Base-by-base conservation (phyloP, 2,797 vertebrate species). In the Phaenicophaeus curvirostris region DNA sequence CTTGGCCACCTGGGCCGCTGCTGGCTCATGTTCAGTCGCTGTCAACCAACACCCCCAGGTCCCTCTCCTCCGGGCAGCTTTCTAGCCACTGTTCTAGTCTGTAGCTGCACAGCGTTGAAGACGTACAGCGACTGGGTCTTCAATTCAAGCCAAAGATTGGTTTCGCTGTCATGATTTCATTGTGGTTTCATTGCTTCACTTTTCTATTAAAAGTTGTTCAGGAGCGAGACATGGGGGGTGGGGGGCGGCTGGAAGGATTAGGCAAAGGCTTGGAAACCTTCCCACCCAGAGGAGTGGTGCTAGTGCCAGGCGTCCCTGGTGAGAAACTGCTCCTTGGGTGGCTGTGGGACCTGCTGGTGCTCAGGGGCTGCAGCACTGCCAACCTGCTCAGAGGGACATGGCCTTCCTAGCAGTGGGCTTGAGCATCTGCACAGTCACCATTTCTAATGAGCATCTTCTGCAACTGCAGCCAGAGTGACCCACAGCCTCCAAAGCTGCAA, bases 211-310 rank as follows among this genome's bases (percentile, higher is more conserved):
- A 86, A 88, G 24, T 44, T 67, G 20, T 68, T 73, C 42, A 42
- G 37, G 53, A 71, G 11, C 58, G 50, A 75, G 41, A 48, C 20
- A 11, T 48, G 46, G 21, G 46, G 19, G 48, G n/a, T n/a, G 42
- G 28, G 61, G 11, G 79, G 63, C 50, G 46, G 31, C 51, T 31
- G 8, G n/a, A 54, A 78, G 61, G 63, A 73, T 95, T 92, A 87
- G 81, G 35, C 85, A 76, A 91, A 53, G 68, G 57, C 44, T 96
- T 83, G 89, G 91, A 80, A 87, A 31, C 31, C 33, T 76, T 92
- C 68, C 85, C 81, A 39, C 35, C 28, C 48, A 11, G 51, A 23
- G 18, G 51, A 92, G 48, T 0, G 0, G 20, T 75, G 74, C 75
- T 78, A 73, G 86, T 42, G 16, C 78, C 7, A 11, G 31, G 18